A percentile compares a stretch with the other conserved stretches of the same genome.
phyloP scores from a whole-genome alignment of 1,140 invertebrate species.

The Metaphire vulgaris region DNA sequence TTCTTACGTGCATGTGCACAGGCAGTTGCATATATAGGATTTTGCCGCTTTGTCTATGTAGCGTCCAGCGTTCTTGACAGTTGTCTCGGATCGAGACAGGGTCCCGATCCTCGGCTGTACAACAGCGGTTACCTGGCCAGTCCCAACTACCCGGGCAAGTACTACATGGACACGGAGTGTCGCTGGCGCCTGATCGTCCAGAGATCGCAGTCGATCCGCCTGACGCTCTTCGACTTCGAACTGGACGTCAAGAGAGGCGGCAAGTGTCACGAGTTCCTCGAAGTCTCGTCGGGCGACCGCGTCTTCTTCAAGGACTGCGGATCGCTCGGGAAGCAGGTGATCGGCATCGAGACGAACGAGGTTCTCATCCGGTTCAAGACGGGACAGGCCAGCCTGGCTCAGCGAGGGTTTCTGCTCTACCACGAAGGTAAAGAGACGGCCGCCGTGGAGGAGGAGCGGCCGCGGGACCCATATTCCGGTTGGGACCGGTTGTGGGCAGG shows the following conservation, averaged over 20 bases:
- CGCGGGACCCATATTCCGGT: too few species aligned
- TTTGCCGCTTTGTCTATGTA: neutral
- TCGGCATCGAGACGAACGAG: neutral
- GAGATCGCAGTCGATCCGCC: slow-evolving; percentile 9
- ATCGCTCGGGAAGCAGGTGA: slow-evolving; percentile 11
- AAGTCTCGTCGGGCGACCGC: neutral
- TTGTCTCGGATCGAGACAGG: neutral
- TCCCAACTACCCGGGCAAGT: slow-evolving; percentile 29
- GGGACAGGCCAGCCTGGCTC: slow-evolving; percentile 21
- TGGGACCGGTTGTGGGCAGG: too few species aligned
- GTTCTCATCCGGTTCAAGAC: slow-evolving; percentile 25
- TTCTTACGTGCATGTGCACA: too few species aligned
- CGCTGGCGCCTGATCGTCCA: slow-evolving; percentile 22
- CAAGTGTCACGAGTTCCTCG: slow-evolving; percentile 15
- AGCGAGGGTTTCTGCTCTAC: slow-evolving; percentile 25
- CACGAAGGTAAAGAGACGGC: slow-evolving; percentile 24
- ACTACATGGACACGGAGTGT: slow-evolving; percentile 27
- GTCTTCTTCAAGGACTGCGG: slow-evolving; percentile 23
- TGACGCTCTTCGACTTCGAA: slow-evolving; percentile 28
- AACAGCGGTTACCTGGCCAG: slow-evolving; percentile 26
- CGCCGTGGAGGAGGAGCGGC: too few species aligned
- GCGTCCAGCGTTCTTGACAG: neutral
- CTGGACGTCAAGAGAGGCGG: slow-evolving; percentile 27
- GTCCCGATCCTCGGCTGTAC: neutral
- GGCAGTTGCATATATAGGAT: neutral